phyloP scores from a whole-genome alignment of 1,140 invertebrate species.

The Zaprionus ghesquierei region DNA sequence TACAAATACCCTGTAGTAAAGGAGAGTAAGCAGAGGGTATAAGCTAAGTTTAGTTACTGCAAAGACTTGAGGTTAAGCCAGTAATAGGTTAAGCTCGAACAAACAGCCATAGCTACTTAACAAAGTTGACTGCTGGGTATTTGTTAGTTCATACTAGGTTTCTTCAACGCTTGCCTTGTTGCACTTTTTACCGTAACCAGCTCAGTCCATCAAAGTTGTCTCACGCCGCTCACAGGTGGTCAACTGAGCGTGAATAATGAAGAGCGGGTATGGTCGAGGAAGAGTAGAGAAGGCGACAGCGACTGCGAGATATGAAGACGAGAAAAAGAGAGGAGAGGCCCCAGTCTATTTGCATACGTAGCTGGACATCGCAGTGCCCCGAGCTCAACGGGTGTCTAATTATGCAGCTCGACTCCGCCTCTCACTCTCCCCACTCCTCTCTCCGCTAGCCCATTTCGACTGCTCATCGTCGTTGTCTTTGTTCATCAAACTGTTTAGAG shows the following conservation, averaged over 20 bases:
- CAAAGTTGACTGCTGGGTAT: neutral
- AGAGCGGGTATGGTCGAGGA: neutral
- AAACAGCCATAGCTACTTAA: too few relatives aligned
- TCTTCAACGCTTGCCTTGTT: neutral
- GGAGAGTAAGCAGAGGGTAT: conserved; percentile 5
- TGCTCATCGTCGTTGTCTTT: conserved; percentile 53
- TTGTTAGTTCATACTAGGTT: neutral
- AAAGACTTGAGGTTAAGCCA: neutral
- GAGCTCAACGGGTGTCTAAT: conserved; percentile 69
- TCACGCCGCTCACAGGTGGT: conserved; percentile 68
- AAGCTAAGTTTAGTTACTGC: neutral
- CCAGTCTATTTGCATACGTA: conserved; percentile 34
- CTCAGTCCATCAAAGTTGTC: conserved; percentile 43
- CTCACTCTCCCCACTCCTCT: neutral
- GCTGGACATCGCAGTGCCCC: conserved; percentile 22
- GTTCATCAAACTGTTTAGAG: conserved; percentile 75
- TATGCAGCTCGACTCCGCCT: conserved; percentile 54
- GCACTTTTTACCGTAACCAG: conserved; percentile 54
- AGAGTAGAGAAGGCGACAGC: conserved; percentile 1
- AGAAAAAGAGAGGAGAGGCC: neutral
- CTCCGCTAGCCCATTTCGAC: neutral
- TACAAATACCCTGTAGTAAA: conserved; percentile 8
- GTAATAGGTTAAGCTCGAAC: neutral
- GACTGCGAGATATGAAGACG: neutral
- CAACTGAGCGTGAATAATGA: conserved; percentile 79